Conservation (phyloP, 2,113 vertebrate species). For the Dermatemys mawii region DNA sequence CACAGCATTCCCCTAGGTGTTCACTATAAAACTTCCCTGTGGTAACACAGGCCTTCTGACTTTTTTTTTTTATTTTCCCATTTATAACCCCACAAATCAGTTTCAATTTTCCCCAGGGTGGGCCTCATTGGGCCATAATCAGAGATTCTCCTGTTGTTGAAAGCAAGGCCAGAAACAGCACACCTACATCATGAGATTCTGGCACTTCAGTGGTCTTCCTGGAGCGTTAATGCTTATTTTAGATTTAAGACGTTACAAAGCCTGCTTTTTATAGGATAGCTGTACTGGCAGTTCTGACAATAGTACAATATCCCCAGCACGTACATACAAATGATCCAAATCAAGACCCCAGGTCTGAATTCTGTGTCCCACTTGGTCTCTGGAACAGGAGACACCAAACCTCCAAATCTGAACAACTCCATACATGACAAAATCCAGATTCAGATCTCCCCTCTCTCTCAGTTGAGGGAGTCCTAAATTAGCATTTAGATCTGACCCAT, state of each 20-base stretch:
- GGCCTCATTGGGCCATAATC: neutral
- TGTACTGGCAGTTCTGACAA: neutral
- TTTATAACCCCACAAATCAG: neutral
- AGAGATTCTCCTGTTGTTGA: neutral
- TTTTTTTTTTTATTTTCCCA: fast-evolving
- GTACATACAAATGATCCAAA: neutral
- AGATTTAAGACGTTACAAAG: neutral
- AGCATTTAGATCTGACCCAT: neutral
- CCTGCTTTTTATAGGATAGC: neutral
- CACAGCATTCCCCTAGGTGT: neutral
- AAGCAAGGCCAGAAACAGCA: neutral
- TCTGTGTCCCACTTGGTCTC: fast-evolving
- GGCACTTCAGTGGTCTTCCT: neutral
- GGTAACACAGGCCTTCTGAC: fast-evolving
- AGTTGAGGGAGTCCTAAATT: neutral
- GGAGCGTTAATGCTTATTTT: neutral
- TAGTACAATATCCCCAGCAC: neutral
- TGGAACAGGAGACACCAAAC: neutral
- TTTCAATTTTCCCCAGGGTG: neutral
- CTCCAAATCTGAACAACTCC: neutral
- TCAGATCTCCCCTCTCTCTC: neutral
- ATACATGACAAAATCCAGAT: neutral
- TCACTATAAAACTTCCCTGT: neutral
- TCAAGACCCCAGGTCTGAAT: neutral
- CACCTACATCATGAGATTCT: neutral